These are phyloP conservation scores for Polypedilum pembai DNA, from an alignment of 1,140 invertebrate species.

Conservation along the genomic window DNA sequence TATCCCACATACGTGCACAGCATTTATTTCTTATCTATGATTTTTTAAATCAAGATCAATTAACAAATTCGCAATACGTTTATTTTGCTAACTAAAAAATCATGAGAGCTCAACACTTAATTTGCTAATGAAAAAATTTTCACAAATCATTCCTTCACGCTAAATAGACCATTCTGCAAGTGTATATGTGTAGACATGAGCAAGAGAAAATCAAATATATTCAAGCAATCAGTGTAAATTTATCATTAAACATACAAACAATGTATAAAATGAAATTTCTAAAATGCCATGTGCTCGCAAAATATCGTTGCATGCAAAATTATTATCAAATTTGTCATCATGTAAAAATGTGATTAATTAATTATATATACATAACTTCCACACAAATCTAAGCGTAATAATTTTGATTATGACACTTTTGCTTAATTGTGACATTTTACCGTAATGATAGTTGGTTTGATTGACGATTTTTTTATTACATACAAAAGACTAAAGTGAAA, in stretches of 20 bases:
- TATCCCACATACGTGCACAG: neutral
- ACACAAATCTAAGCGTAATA: neutral
- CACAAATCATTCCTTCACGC: conserved; percentile 16
- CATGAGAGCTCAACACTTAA: neutral
- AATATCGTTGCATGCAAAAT: too few relatives aligned
- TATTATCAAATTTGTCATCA: neutral
- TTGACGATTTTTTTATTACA: conserved; percentile 19
- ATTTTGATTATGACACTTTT: conserved; percentile 9
- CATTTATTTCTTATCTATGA: neutral
- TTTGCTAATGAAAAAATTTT: neutral
- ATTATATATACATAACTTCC: neutral
- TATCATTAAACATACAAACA: neutral
- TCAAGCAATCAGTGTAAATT: neutral
- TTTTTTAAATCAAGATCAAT: neutral
- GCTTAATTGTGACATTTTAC: neutral
- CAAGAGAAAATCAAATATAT: neutral
- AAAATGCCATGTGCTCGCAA: too few relatives aligned
- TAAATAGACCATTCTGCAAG: neutral
- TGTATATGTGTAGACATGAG: neutral
- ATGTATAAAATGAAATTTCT: neutral
- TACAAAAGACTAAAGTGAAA: neutral
- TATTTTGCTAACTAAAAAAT: neutral
- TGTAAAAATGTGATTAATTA: conserved; percentile 4
- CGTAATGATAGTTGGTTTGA: neutral
- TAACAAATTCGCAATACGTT: neutral